Percentiles rank a stretch among this genome's conserved stretches.
Evolutionary conservation across 2,113 vertebrate genomes (phyloP).

Genomic region (Apteryx mantelli): DNA sequence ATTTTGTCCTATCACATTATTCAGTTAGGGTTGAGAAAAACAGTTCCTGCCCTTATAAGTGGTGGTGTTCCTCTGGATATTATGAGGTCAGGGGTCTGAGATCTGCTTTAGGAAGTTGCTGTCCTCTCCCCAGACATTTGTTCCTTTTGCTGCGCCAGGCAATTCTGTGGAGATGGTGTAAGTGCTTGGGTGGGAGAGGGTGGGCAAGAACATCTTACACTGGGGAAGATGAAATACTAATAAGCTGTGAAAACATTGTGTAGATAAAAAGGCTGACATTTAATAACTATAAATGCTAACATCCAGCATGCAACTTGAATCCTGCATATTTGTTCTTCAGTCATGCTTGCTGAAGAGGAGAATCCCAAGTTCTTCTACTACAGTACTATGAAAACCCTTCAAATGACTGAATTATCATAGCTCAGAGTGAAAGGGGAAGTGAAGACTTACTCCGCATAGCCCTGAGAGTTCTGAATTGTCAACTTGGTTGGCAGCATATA

Average conservation of each 20-base stretch:
- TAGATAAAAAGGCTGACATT: background rate
- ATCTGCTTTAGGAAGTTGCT: background rate
- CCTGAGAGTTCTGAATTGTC: conserved; percentile 3
- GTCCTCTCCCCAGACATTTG: background rate
- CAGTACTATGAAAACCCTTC: background rate
- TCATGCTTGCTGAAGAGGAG: background rate
- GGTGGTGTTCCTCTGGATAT: background rate
- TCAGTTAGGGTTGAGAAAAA: background rate
- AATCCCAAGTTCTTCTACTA: background rate
- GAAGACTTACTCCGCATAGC: background rate
- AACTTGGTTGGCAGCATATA: background rate
- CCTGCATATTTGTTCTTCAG: background rate
- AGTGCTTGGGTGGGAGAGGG: background rate
- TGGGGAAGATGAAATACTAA: background rate
- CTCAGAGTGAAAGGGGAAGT: background rate
- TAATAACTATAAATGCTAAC: background rate
- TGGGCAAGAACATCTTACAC: background rate
- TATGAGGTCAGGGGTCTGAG: background rate
- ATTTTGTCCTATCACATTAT: rapidly evolving
- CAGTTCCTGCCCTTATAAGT: background rate
- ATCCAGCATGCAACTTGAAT: background rate
- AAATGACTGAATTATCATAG: background rate
- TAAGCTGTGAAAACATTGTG: background rate
- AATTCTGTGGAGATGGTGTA: background rate
- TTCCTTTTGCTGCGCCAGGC: background rate